These are phyloP conservation scores for Alosa alosa DNA, from an alignment of 2,113 vertebrate genomes.

Conservation along the genomic window DNA sequence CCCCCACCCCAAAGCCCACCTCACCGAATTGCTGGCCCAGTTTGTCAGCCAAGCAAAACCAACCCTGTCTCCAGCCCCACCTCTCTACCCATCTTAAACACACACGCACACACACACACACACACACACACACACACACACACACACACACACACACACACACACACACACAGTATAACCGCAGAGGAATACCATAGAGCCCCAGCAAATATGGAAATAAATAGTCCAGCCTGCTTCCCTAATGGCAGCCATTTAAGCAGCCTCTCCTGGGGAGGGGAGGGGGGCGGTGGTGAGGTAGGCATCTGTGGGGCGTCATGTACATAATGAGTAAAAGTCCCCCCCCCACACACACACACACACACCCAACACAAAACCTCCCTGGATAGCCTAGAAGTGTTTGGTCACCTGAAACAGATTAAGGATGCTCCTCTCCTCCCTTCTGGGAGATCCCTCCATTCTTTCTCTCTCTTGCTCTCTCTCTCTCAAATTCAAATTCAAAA, in stretches of 20 bases:
- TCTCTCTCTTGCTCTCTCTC: not conserved
- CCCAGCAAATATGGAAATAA: slow-evolving; percentile 42
- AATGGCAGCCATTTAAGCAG: slow-evolving; percentile 51
- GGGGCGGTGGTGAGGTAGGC: not conserved
- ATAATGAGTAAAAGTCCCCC: slow-evolving; percentile 34
- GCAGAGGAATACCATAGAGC: slow-evolving; percentile 61
- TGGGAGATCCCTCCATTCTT: not conserved
- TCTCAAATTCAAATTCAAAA: too few species aligned
- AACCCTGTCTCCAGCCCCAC: slow-evolving; percentile 58
- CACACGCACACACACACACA: slow-evolving; percentile 19
- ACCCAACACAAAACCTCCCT: not conserved
- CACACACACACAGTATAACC: slow-evolving; percentile 21
- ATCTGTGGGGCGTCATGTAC: slow-evolving; percentile 7
- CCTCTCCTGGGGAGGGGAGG: slow-evolving; percentile 26
- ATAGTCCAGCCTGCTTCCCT: slow-evolving; percentile 48
- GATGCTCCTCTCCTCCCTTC: not conserved
- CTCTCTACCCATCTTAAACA: slow-evolving; percentile 52
- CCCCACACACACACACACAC: too few species aligned
- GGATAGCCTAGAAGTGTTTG: not conserved
- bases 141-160: slow-evolving; percentile 5
- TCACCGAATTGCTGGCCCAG: slow-evolving; percentile 60
- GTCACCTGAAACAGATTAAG: slow-evolving; percentile 3
- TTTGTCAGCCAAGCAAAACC: slow-evolving; percentile 75
- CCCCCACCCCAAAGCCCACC: slow-evolving; percentile 22
- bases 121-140: slow-evolving; percentile 60